Conservation (phyloP, 92 coral and sea anemone genomes). For the Scolanthus callimorphus region DNA sequence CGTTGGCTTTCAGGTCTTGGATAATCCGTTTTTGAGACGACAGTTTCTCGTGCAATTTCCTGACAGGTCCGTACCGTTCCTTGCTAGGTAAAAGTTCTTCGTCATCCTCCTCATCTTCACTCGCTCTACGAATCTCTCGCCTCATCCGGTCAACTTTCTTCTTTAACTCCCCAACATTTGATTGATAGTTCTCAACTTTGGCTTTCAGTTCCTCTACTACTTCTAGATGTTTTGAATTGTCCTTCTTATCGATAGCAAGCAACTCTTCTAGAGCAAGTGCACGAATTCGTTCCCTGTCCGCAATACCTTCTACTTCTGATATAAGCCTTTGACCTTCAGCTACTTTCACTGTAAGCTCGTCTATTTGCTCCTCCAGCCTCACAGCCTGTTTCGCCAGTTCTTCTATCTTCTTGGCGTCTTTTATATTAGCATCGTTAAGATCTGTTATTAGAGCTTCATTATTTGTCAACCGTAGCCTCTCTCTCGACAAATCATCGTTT, state of each 20-base stretch:
- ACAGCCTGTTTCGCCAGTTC: constrained; percentile 37
- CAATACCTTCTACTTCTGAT: constrained; percentile 66
- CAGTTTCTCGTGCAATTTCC: constrained; percentile 47
- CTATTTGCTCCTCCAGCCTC: constrained; percentile 48
- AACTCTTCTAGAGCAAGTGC: constrained; percentile 73
- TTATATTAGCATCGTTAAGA: constrained; percentile 53
- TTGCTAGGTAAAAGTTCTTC: constrained; percentile 9
- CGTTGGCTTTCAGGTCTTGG: constrained; percentile 65
- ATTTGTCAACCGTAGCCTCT: constrained; percentile 45
- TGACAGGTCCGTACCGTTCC: constrained; percentile 33
- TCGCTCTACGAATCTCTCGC: constrained; percentile 55
- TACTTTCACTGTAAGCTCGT: constrained; percentile 70
- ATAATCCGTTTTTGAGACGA: constrained; percentile 54
- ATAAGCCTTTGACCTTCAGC: constrained; percentile 71
- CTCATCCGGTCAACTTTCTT: constrained; percentile 75
- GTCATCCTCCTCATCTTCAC: constrained; percentile 46
- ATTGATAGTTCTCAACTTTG: constrained; percentile 73
- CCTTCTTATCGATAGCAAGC: constrained; percentile 62
- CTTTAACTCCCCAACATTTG: constrained; percentile 68
- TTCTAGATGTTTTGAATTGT: constrained; percentile 48
- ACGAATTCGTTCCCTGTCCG: constrained; percentile 70
- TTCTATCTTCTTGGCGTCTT: constrained; percentile 49
- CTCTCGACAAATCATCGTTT: constrained; percentile 50
- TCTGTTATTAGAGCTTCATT: constrained; percentile 60
- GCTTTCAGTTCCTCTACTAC: constrained; percentile 63